Evolutionary conservation across 1,140 invertebrate species (phyloP).

Genomic region (Drosophila simulans): DNA sequence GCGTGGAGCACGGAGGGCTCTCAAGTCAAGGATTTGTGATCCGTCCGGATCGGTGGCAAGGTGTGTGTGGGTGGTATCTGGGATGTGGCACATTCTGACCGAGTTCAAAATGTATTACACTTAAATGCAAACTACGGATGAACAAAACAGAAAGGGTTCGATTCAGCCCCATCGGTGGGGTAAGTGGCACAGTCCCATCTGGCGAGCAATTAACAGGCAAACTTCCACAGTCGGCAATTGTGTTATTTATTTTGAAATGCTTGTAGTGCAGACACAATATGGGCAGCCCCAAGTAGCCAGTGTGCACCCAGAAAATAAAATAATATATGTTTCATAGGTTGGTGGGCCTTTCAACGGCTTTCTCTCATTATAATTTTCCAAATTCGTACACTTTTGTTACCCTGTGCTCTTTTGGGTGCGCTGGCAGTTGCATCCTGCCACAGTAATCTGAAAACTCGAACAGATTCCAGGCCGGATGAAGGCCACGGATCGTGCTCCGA

Average conservation of each 20-base stretch:
- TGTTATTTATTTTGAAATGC: slow-evolving; percentile 11
- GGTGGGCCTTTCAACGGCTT: too few species aligned
- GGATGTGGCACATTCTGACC: not conserved
- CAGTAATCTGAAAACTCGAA: not conserved
- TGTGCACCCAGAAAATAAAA: not conserved
- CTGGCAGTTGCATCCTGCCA: not conserved
- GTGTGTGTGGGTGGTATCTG: not conserved
- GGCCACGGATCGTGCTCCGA: slow-evolving; percentile 51
- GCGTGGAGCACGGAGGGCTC: not conserved
- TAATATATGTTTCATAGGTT: not conserved
- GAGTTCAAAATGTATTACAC: too few species aligned
- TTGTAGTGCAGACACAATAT: not conserved
- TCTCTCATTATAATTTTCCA: too few species aligned
- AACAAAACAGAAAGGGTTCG: not conserved
- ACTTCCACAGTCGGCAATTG: not conserved
- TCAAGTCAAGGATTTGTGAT: slow-evolving; percentile 10
- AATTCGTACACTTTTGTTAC: too few species aligned
- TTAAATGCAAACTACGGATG: too few species aligned
- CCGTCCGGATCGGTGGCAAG: not conserved
- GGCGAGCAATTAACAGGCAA: slow-evolving; percentile 20
- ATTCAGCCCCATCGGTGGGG: too few species aligned
- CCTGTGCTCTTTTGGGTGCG: too few species aligned
- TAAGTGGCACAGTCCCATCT: not conserved
- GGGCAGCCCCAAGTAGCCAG: not conserved
- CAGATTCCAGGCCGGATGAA: slow-evolving; percentile 2